phyloP scores from a whole-genome alignment of 1,140 invertebrate genomes.

The Drosophila auraria region DNA sequence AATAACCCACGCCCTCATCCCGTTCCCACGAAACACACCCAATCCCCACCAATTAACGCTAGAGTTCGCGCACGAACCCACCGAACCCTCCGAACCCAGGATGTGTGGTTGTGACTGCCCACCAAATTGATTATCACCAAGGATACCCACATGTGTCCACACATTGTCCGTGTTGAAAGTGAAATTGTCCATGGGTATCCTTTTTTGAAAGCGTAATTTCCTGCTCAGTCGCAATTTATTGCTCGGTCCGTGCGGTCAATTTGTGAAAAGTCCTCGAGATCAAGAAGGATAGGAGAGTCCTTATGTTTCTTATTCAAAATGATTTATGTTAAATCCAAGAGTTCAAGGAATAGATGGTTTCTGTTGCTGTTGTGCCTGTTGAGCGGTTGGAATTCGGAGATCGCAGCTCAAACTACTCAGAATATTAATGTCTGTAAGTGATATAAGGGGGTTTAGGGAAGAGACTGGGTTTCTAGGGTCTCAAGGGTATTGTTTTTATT shows the following conservation, averaged over 20 bases:
- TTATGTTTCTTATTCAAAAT: constrained; percentile 37
- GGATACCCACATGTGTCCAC: constrained; percentile 72
- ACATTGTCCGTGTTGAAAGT: constrained; percentile 45
- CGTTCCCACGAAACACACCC: neutral
- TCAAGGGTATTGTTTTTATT: too few relatives aligned
- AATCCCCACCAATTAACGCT: constrained; percentile 33
- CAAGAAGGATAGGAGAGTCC: neutral
- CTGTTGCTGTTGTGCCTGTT: constrained; percentile 35
- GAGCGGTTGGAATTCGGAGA: constrained; percentile 20
- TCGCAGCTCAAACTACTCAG: constrained; percentile 71
- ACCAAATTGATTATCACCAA: constrained; percentile 79
- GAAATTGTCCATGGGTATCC: constrained; percentile 31
- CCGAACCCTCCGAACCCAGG: constrained; percentile 8
- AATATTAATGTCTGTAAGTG: constrained; percentile 84
- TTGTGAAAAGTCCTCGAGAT: constrained; percentile 5
- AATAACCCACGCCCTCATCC: constrained; percentile 22
- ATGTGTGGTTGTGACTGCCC: constrained; percentile 22
- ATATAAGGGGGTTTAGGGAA: neutral
- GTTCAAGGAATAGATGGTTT: constrained; percentile 47
- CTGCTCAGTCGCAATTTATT: constrained; percentile 56
- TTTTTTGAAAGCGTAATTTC: constrained; percentile 11
- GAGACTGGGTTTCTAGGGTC: too few relatives aligned
- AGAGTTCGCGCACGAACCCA: constrained; percentile 49
- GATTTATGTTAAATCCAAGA: constrained; percentile 25
- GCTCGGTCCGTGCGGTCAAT: constrained; percentile 51